Base-by-base conservation (phyloP, 2,797 vertebrate genomes). In the Falco biarmicus region DNA sequence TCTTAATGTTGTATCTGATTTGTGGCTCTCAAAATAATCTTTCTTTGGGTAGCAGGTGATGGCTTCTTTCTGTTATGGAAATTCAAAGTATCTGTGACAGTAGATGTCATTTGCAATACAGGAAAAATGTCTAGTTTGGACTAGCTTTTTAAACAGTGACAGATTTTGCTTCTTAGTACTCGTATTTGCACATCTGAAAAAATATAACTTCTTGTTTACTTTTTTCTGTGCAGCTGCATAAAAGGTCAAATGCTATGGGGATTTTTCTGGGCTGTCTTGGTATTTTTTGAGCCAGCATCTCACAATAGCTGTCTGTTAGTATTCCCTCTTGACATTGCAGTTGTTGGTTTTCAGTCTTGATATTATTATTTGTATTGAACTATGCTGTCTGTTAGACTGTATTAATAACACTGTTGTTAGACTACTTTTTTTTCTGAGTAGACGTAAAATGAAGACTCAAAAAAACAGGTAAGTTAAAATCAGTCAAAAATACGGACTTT, bases 201-300 rank as follows among this genome's bases (percentile, higher is more conserved):
- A 92, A 80, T 75, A 34, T n/a, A 17, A 59, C 75, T 88, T 63
- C 87, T 95, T 96, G 94, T 97, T 96, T 96, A 94, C 89, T 90
- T 95, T 96, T 93, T 85, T 76, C 90, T 73, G 47, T 97, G 96
- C 96, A 97, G 96, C 96, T 97, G 94, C 94, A 43, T 75, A 56
- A 76, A 89, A 96, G 84, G 84, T 89, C 87, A 81, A 86, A 91
- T 93, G 26, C 92, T 84, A 5, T 57, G 59, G 84, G 95, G 89
- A 94, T 86, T 95, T 92, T 85, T 94, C 66, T 96, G 94, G 81
- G 34, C 89, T 86, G 41, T 53, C 61, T 94, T 71, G 68, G 13
- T 94, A 11, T 73, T 89, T 92, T 88, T 87, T 2, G 9, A 88
- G 95, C 93, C 92, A 97, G 17, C 19, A 0, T 97, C 91, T 96